Percentiles rank a stretch among this genome's conserved stretches.
These are phyloP conservation scores for Morbakka virulenta DNA, from an alignment of 30 jellyfish, hydroid and myxozoan genomes.

Conservation along the genomic window DNA sequence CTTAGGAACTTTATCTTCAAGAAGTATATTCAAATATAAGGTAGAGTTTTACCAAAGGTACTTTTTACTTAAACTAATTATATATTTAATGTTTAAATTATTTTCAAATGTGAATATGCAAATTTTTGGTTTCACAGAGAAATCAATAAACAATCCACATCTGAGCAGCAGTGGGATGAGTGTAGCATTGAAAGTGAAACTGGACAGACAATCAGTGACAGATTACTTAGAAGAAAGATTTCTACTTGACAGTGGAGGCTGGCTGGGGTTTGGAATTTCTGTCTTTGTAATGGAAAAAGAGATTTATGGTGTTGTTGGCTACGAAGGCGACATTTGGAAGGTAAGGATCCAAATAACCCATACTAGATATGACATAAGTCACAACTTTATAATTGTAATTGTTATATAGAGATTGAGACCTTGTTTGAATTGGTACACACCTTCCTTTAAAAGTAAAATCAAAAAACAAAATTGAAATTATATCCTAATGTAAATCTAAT, in stretches of 20 bases:
- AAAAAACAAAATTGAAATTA: too few species aligned
- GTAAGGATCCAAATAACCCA: neutral
- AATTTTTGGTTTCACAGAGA: too few species aligned
- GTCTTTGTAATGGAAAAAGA: conserved; percentile 20
- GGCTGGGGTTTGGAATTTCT: conserved; percentile 76
- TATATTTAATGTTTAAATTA: too few species aligned
- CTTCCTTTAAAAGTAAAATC: too few species aligned
- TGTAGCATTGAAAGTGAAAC: neutral
- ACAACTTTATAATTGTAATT: neutral
- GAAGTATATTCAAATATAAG: too few species aligned
- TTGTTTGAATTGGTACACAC: too few species aligned
- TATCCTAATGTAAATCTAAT: too few species aligned
- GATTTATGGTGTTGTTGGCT: conserved; percentile 59
- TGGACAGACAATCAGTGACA: neutral
- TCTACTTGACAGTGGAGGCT: conserved; percentile 87
- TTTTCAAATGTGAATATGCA: too few species aligned
- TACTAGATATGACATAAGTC: neutral
- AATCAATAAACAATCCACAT: conserved; percentile 4
- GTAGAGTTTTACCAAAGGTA: too few species aligned
- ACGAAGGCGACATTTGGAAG: conserved; percentile 3
- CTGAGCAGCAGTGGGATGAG: conserved; percentile 29
- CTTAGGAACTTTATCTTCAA: too few species aligned
- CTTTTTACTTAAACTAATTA: too few species aligned
- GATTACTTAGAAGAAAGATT: neutral
- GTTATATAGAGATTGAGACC: too few species aligned